A percentile compares a stretch with the other conserved stretches of the same genome.
Evolutionary conservation across 2,113 vertebrate genomes (phyloP).

Genomic region (Lepus timidus): DNA sequence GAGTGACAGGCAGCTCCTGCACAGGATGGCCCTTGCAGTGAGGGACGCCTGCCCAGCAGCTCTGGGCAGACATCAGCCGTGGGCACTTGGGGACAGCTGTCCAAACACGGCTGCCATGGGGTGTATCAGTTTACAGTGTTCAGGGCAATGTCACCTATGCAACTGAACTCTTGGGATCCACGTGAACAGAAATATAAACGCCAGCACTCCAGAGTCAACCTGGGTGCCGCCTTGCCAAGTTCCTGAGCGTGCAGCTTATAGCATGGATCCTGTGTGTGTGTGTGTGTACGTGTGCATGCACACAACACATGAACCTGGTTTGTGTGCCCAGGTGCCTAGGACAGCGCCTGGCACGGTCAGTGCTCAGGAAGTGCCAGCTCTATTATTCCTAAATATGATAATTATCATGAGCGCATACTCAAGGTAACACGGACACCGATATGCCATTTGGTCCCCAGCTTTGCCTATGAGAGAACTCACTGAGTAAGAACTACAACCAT

Average conservation of each 20-base stretch:
- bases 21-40: background rate
- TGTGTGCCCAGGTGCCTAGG: background rate
- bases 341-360: background rate
- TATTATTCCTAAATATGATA: background rate
- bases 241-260: accelerated
- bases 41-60: background rate
- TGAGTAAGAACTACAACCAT: background rate
- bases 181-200: background rate
- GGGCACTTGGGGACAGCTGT: background rate
- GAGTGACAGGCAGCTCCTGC: background rate
- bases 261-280: accelerated
- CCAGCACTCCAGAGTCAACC: background rate
- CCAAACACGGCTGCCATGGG: background rate
- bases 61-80: background rate
- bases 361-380: background rate
- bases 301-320: background rate
- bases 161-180: background rate
- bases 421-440: background rate
- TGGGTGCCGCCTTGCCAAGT: too few relatives aligned
- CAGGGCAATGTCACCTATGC: background rate
- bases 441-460: background rate
- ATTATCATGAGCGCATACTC: background rate
- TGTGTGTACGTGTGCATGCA: background rate
- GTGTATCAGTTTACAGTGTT: too few relatives aligned
- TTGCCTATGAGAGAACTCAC: background rate